phyloP scores from a whole-genome alignment of 2,113 vertebrate species.

The Ptilonorhynchus violaceus region DNA sequence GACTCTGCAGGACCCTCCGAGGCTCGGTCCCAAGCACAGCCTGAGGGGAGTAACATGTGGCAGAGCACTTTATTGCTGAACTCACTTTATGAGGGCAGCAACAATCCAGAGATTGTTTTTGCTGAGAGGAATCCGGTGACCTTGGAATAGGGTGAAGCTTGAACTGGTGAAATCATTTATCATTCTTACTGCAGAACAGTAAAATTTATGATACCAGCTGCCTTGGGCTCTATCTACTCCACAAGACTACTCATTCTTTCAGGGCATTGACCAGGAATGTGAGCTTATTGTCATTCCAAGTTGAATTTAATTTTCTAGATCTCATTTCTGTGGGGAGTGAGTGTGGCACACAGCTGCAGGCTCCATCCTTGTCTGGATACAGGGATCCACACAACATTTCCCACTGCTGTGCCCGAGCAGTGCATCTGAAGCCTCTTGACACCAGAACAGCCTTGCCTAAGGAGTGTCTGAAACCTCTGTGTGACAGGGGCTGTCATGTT shows the following conservation, averaged over 20 bases:
- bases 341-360: background rate
- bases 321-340: background rate
- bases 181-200: background rate
- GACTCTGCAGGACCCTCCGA: background rate
- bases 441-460: background rate
- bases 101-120: background rate
- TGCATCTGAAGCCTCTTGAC: background rate
- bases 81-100: background rate
- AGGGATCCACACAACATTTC: accelerated
- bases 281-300: background rate
- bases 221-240: background rate
- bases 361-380: background rate
- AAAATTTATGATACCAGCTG: background rate
- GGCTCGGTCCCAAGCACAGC: background rate
- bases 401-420: background rate
- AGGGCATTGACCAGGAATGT: background rate
- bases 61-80: background rate
- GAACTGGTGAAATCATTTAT: conserved; percentile 2
- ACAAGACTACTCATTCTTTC: background rate
- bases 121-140: background rate
- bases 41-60: background rate
- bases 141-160: background rate
- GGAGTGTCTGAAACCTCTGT: background rate
- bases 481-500: background rate
- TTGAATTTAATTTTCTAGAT: background rate